Evolutionary conservation across 2,797 vertebrate genomes (phyloP).

Genomic region (Huso huso): DNA sequence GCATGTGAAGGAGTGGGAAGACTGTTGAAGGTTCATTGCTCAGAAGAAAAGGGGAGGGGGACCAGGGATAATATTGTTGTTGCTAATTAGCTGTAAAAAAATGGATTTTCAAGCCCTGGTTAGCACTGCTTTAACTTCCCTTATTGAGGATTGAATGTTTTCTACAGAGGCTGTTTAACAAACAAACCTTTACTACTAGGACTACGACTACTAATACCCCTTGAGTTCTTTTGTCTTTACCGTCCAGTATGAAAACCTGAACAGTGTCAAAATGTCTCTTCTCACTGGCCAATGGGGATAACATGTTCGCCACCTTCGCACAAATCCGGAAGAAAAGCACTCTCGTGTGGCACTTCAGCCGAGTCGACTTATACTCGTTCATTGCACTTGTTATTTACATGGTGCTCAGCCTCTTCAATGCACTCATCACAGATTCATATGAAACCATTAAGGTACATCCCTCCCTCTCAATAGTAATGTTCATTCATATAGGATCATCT

Average conservation of each 20-base stretch:
- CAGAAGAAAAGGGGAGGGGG: too few relatives aligned
- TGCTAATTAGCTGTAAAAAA: too few relatives aligned
- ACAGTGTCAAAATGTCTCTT: slow-evolving; percentile 93
- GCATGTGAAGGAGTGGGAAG: too few relatives aligned
- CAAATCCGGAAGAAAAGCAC: slow-evolving; percentile 83
- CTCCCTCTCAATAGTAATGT: neutral
- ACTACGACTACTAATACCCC: too few relatives aligned
- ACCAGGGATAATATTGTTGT: too few relatives aligned
- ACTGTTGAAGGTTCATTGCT: too few relatives aligned
- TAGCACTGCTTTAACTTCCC: too few relatives aligned
- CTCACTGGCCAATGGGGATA: slow-evolving; percentile 88
- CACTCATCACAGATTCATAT: slow-evolving; percentile 90
- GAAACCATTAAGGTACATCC: slow-evolving; percentile 87
- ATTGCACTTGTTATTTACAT: slow-evolving; percentile 96
- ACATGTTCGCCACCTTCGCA: slow-evolving; percentile 93
- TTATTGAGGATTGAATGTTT: too few relatives aligned
- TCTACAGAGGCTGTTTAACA: too few relatives aligned
- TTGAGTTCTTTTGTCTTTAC: slow-evolving; percentile 1
- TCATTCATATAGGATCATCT: neutral
- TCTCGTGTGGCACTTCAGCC: slow-evolving; percentile 88
- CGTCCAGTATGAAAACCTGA: slow-evolving; percentile 82
- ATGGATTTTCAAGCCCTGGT: too few relatives aligned
- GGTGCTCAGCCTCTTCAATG: slow-evolving; percentile 95
- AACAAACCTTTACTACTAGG: too few relatives aligned
- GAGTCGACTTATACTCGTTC: slow-evolving; percentile 88